phyloP scores from a whole-genome alignment of 2,797 vertebrate species.

The Amphiprion clarkii region DNA sequence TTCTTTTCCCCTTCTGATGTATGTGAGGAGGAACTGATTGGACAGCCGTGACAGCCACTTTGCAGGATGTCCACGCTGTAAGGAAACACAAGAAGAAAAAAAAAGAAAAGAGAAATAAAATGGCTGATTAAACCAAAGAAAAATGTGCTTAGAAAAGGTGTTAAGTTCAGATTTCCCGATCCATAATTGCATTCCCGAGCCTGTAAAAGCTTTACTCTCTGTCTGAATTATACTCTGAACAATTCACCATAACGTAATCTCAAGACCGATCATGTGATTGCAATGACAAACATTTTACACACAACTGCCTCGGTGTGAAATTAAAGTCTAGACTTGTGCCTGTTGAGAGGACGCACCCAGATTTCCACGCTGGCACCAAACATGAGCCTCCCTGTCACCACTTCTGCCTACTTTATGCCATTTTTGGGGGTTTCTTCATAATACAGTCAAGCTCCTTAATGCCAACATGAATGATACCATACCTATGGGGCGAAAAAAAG shows the following conservation, averaged over 20 bases:
- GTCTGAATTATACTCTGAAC: neutral
- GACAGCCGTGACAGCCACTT: conserved; percentile 19
- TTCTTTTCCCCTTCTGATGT: neutral
- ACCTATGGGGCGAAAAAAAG: neutral
- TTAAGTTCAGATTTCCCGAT: conserved; percentile 7
- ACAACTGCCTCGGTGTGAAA: conserved; percentile 13
- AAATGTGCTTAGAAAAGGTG: neutral
- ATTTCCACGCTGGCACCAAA: neutral
- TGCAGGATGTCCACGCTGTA: neutral
- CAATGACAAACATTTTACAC: neutral
- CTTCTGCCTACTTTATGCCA: neutral
- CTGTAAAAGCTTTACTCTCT: neutral
- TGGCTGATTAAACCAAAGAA: neutral
- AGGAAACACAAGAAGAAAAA: neutral
- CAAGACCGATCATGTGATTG: neutral
- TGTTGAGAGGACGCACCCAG: neutral
- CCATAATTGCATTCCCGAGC: conserved; percentile 12
- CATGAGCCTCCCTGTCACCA: neutral
- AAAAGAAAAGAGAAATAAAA: neutral
- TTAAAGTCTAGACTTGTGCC: conserved; percentile 5
- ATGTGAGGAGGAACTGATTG: conserved; percentile 11
- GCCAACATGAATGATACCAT: neutral
- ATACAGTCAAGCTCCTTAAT: neutral
- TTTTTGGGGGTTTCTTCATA: neutral
- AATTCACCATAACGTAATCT: conserved; percentile 5